Conservation (phyloP, 2,797 vertebrate species). For the Threskiornis aethiopicus region DNA sequence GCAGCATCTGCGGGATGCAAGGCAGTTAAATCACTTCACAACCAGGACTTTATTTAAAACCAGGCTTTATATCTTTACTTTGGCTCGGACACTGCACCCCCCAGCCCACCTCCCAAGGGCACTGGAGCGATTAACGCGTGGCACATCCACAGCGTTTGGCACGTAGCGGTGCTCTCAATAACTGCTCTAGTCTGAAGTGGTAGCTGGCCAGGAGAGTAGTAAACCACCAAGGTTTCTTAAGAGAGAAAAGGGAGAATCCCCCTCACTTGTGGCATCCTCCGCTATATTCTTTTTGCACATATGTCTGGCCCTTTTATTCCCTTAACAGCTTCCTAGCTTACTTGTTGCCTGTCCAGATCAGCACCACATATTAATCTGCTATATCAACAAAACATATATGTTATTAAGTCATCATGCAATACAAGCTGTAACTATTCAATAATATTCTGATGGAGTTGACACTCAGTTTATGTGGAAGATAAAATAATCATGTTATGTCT, state of each 20-base stretch:
- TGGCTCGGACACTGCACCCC: background rate
- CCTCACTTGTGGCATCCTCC: background rate
- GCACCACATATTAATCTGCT: background rate
- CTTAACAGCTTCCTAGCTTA: background rate
- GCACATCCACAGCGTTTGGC: accelerated
- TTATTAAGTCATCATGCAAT: background rate
- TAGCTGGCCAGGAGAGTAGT: background rate
- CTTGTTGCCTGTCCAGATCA: background rate
- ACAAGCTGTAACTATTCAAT: accelerated
- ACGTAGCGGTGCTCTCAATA: accelerated
- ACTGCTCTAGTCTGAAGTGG: background rate
- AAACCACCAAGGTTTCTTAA: background rate
- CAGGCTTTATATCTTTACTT: background rate
- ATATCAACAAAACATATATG: background rate
- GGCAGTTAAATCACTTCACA: background rate
- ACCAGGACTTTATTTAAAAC: background rate
- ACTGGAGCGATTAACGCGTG: accelerated
- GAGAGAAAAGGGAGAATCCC: background rate
- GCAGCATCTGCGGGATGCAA: background rate
- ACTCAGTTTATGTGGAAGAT: background rate
- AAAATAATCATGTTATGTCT: background rate
- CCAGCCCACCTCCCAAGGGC: background rate
- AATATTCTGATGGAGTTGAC: background rate
- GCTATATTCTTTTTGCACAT: background rate
- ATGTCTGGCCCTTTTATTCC: background rate